Base-by-base conservation (phyloP, 2,113 vertebrate species). In the Hemiprocne comata region DNA sequence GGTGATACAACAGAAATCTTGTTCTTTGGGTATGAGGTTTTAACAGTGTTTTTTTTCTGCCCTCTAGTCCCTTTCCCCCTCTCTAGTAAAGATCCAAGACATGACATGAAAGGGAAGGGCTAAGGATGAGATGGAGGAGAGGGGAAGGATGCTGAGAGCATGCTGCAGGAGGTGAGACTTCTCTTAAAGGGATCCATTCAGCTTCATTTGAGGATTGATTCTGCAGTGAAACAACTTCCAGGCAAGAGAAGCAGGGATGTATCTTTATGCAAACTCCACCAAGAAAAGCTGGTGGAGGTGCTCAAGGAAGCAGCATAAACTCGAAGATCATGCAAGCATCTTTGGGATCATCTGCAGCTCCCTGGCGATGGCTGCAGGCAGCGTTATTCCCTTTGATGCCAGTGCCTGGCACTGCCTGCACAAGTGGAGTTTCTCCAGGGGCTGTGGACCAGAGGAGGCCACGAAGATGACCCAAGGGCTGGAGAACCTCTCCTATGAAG, bases 91-190 rank as follows among this genome's bases (percentile, higher is more conserved):
- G 90, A 92, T 92, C 91, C 78, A 93, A 90, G 86, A 26, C 1
- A 1, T 33, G 38, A 86, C 93, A 92, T 81, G 48, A 93, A 95
- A 93, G 89, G 31, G 84, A 84, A 87, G 17, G n/a, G 23, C 33
- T 72, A 34, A 57, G 55, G 70, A 75, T 55, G 48, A 74, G 92
- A 13, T 36, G 72, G 44, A 55, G 29, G 42, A 42, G 66, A 61
- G 14, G 58, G 20, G 55, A 61, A 77, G 61, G 84, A 81, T 64
- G 73, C n/a, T 13, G 34, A 62, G 70, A 54, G 81, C 3, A 0
- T 40, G 23, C 65, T 74, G 71, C 69, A 80, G 69, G 67, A 87
- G 78, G 10, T 33, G 48, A 84, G 44, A 17, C 33, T 74, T 86
- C 75, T 73, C 64, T 84, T 58, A 10, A 36, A 53, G 86, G 34